These are phyloP conservation scores for Tetrapedia diversipes DNA, from an alignment of 2,888 invertebrate genomes.

Conservation along the genomic window DNA sequence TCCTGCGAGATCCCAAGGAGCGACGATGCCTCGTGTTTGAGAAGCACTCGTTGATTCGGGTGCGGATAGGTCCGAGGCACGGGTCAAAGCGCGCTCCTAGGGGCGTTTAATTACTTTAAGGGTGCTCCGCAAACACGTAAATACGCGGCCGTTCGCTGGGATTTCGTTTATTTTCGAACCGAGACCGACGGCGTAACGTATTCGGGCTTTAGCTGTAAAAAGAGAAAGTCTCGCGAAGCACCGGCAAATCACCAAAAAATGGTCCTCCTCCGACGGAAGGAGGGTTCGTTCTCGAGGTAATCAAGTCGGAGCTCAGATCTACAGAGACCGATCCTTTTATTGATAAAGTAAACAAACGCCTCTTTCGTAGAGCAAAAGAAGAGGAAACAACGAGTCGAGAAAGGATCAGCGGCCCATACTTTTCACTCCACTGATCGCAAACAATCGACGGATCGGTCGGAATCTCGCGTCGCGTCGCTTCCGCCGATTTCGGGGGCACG, in stretches of 20 bases:
- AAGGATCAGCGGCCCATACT: slow-evolving; percentile 4
- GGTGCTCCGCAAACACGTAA: slow-evolving; percentile 33
- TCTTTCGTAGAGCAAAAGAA: too few relatives aligned
- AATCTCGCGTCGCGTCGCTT: not conserved
- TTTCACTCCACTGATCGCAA: slow-evolving; percentile 21
- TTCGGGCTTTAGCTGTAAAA: not conserved
- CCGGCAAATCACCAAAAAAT: not conserved
- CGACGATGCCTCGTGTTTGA: not conserved
- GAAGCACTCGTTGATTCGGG: slow-evolving; percentile 25
- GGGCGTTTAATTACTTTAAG: slow-evolving; percentile 36
- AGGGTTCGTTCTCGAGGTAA: too few relatives aligned
- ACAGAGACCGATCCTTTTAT: too few relatives aligned
- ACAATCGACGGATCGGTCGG: slow-evolving; percentile 6
- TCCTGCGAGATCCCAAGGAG: too few relatives aligned
- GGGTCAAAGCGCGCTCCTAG: slow-evolving; percentile 29
- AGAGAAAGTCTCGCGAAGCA: slow-evolving; percentile 8
- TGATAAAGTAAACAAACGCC: too few relatives aligned
- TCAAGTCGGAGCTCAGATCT: too few relatives aligned
- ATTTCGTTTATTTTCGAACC: slow-evolving; percentile 28
- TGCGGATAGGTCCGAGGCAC: not conserved
- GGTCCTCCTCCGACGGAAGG: too few relatives aligned
- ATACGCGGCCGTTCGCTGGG: slow-evolving; percentile 23
- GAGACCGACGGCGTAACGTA: not conserved
- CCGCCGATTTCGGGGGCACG: not conserved
- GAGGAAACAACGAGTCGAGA: too few relatives aligned